A percentile compares a stretch with the other conserved stretches of the same genome.
phyloP scores from a whole-genome alignment of 2,888 invertebrate genomes.

The Andrena fulva region DNA sequence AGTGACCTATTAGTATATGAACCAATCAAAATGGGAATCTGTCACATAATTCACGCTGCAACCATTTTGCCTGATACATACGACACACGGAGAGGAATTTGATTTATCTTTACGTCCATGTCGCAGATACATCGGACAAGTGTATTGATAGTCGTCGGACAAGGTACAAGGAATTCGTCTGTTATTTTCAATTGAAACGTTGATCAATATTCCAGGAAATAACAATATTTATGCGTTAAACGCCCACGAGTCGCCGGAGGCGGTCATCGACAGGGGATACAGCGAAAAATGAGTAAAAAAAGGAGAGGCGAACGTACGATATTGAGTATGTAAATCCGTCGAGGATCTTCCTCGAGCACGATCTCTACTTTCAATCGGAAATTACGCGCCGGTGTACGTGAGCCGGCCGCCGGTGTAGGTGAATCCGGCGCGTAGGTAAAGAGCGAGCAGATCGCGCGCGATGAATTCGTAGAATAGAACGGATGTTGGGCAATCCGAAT shows the following conservation, averaged over 20 bases:
- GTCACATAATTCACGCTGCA: neutral
- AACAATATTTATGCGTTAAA: constrained; percentile 69
- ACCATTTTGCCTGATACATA: neutral
- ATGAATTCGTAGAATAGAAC: constrained; percentile 72
- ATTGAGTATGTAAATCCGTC: constrained; percentile 67
- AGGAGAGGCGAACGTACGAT: constrained; percentile 27
- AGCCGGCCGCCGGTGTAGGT: constrained; percentile 20
- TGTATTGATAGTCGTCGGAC: constrained; percentile 60
- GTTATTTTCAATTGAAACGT: constrained; percentile 47
- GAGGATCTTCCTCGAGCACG: constrained; percentile 51
- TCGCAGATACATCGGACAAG: constrained; percentile 23
- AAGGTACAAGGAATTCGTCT: constrained; percentile 36
- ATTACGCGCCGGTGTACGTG: constrained; percentile 44
- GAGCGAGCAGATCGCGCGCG: constrained; percentile 26
- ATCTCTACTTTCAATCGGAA: constrained; percentile 49
- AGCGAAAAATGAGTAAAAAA: constrained; percentile 45
- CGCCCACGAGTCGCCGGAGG: constrained; percentile 68
- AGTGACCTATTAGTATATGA: neutral
- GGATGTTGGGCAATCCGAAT: constrained; percentile 80
- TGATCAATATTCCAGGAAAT: constrained; percentile 67
- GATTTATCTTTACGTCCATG: constrained; percentile 1
- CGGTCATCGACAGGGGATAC: constrained; percentile 49
- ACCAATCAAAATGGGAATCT: neutral
- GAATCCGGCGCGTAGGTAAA: constrained; percentile 49
- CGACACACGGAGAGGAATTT: neutral